Evolutionary conservation across 2,113 vertebrate genomes (phyloP).

Genomic region (Chauna torquata): DNA sequence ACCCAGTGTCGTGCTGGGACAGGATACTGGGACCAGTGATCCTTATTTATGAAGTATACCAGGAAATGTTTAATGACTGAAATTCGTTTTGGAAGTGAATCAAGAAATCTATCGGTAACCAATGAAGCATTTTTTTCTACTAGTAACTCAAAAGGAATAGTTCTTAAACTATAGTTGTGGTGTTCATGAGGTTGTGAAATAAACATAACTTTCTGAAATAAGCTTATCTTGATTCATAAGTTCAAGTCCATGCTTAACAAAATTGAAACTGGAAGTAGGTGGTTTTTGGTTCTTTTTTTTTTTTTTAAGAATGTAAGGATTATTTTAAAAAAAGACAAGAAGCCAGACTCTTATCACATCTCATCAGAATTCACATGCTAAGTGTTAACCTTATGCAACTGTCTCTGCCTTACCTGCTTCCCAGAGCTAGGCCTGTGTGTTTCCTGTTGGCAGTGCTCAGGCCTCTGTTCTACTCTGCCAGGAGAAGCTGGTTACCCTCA

Average conservation of each 20-base stretch:
- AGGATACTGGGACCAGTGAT: not conserved
- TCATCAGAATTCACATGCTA: not conserved
- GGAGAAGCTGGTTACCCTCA: not conserved
- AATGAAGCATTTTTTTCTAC: not conserved
- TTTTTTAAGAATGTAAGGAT: not conserved
- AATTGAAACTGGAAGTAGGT: not conserved
- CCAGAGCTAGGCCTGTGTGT: not conserved
- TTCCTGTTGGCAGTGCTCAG: not conserved
- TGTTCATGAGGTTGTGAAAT: not conserved
- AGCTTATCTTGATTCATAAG: not conserved
- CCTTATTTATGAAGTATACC: not conserved
- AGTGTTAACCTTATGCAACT: not conserved
- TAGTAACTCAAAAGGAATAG: not conserved
- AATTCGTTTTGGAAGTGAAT: not conserved
- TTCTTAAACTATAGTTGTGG: not conserved
- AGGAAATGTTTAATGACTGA: not conserved
- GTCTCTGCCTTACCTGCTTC: not conserved
- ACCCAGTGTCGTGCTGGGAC: not conserved
- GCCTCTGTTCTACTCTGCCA: not conserved
- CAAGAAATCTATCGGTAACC: not conserved
- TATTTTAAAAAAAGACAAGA: not conserved
- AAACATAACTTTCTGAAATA: not conserved
- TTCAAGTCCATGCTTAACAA: not conserved
- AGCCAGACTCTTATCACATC: not conserved
- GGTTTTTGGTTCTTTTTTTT: not conserved